A percentile compares a stretch with the other conserved stretches of the same genome.
Evolutionary conservation across 1,140 invertebrate genomes (phyloP).

Genomic region (Spodoptera litura): DNA sequence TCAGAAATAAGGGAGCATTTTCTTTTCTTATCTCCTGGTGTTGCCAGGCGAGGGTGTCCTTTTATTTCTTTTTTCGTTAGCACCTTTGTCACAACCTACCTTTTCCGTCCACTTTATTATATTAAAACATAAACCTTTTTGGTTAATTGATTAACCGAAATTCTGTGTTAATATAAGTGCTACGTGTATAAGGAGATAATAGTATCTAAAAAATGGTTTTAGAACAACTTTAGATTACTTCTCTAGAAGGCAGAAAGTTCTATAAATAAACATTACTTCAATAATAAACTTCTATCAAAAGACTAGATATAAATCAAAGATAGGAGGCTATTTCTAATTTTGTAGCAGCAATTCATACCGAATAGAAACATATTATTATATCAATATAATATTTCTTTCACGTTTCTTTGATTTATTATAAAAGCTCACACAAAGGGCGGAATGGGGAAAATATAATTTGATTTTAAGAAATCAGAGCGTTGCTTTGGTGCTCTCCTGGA

Average conservation of each 20-base stretch:
- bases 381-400: not conserved
- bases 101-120: not conserved
- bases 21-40: not conserved
- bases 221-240: no score
- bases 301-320: no score
- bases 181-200: no score
- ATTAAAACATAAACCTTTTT: not conserved
- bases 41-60: not conserved
- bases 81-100: not conserved
- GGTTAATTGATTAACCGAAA: not conserved
- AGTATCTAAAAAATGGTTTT: no score
- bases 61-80: not conserved
- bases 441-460: slow-evolving; percentile 25
- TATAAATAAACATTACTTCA: no score
- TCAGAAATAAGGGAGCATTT: not conserved
- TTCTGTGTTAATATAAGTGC: no score
- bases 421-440: slow-evolving; percentile 12
- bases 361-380: not conserved
- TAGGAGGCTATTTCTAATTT: not conserved
- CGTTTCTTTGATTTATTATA: slow-evolving; percentile 1
- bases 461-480: slow-evolving; percentile 22
- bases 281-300: no score
- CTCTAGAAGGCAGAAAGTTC: no score
- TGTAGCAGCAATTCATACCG: not conserved
- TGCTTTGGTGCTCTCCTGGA: not conserved